These are phyloP conservation scores for Liodrosophila aerea DNA, from an alignment of 2,888 invertebrate species.

Conservation along the genomic window DNA sequence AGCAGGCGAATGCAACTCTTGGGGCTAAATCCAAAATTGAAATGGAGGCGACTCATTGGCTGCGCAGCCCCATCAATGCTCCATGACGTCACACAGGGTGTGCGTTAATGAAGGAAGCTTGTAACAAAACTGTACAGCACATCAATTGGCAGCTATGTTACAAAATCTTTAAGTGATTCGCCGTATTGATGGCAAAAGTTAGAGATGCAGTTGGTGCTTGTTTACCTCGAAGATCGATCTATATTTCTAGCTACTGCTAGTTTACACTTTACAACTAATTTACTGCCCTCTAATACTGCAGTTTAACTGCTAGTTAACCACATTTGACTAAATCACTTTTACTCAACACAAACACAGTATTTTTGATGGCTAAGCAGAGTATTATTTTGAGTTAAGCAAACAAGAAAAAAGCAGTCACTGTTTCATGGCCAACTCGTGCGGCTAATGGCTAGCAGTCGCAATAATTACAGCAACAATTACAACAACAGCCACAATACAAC, in stretches of 20 bases:
- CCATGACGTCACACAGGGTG: no score
- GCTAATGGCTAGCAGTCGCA: conserved; percentile 55
- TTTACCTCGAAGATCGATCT: no score
- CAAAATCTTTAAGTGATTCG: no score
- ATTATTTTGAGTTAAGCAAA: conserved; percentile 21
- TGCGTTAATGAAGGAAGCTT: no score
- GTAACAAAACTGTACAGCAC: not conserved
- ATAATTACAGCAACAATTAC: conserved; percentile 50
- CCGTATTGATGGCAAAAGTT: no score
- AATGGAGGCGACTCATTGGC: conserved; percentile 20
- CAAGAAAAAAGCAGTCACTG: conserved; percentile 48
- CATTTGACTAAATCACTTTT: conserved; percentile 21
- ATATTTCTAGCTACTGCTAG: no score
- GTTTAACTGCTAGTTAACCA: conserved; percentile 1
- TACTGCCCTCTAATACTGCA: no score
- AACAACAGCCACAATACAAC: conserved; percentile 30
- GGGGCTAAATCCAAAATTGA: conserved; percentile 20
- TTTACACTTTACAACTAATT: no score
- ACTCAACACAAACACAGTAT: conserved; percentile 24
- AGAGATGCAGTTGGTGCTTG: no score
- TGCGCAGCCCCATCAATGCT: not conserved
- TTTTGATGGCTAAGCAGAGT: conserved; percentile 41
- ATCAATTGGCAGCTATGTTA: no score
- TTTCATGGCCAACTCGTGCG: conserved; percentile 74
- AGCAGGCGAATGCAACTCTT: conserved; percentile 45